Conservation (phyloP, 1,140 invertebrate genomes). For the Cyclargus thomasi region DNA sequence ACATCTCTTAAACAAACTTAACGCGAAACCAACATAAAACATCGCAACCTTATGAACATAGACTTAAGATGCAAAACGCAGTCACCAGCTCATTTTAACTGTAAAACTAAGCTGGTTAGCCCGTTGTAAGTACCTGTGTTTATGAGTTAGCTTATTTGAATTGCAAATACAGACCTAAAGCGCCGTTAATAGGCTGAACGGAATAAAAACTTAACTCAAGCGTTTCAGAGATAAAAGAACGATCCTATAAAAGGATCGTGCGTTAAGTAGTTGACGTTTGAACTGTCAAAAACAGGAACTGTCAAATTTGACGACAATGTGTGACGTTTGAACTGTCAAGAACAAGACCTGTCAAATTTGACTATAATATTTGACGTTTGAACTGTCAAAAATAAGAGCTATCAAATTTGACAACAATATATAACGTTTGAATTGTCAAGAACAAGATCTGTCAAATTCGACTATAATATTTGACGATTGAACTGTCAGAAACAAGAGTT, state of each 20-base stretch:
- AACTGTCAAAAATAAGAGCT: background rate
- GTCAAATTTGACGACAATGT: background rate
- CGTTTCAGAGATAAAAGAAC: constrained; percentile 12
- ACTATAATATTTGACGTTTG: background rate
- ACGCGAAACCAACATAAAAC: background rate
- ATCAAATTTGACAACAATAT: background rate
- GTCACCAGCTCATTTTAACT: background rate
- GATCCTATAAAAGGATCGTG: background rate
- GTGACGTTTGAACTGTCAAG: too few relatives aligned
- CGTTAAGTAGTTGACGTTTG: background rate
- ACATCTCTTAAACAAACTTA: constrained; percentile 15
- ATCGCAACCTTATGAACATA: constrained; percentile 6
- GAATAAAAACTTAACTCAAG: constrained; percentile 31
- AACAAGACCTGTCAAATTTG: too few relatives aligned
- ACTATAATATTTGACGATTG: background rate
- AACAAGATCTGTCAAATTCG: too few relatives aligned
- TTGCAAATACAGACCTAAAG: constrained; percentile 46
- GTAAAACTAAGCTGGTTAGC: background rate
- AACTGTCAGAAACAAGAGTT: background rate
- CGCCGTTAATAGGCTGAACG: constrained; percentile 34
- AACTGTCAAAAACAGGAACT: background rate
- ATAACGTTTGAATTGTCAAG: too few relatives aligned
- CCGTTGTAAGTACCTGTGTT: constrained; percentile 25
- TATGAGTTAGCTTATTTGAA: constrained; percentile 50
- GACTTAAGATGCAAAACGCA: background rate